A percentile compares a stretch with the other conserved stretches of the same genome.
phyloP scores from a whole-genome alignment of 2,888 invertebrate genomes.

The Meliscaeva auricollis region DNA sequence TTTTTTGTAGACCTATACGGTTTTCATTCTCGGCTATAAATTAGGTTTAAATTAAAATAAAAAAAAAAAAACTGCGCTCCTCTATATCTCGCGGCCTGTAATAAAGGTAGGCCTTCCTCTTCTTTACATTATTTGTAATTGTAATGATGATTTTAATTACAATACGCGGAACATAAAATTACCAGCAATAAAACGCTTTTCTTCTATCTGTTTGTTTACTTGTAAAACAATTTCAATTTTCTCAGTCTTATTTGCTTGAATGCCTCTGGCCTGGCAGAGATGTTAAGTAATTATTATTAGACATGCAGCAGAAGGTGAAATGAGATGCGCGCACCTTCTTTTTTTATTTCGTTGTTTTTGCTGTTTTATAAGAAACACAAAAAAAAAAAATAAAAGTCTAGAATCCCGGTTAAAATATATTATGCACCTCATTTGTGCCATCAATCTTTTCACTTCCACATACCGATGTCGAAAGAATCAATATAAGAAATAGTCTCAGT shows the following conservation, averaged over 20 bases:
- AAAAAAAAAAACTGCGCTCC: not conserved
- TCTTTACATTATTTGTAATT: slow-evolving; percentile 16
- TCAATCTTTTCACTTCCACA: slow-evolving; percentile 54
- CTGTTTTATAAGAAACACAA: not conserved
- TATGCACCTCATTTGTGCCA: slow-evolving; percentile 33
- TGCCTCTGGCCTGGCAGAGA: slow-evolving; percentile 22
- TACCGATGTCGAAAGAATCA: slow-evolving; percentile 62
- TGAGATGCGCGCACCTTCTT: slow-evolving; percentile 6
- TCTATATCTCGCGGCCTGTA: not conserved
- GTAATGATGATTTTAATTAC: slow-evolving; percentile 29
- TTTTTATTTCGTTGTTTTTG: not conserved
- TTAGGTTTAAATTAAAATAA: slow-evolving; percentile 32
- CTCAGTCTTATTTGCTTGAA: slow-evolving; percentile 36
- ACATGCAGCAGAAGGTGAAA: not conserved
- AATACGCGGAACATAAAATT: slow-evolving; percentile 45
- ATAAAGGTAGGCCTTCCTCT: not conserved
- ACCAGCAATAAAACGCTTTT: slow-evolving; percentile 45
- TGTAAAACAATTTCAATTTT: slow-evolving; percentile 41
- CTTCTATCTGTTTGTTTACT: slow-evolving; percentile 1
- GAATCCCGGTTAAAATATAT: slow-evolving; percentile 19
- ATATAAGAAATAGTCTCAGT: slow-evolving; percentile 48
- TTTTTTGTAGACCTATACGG: slow-evolving; percentile 4
- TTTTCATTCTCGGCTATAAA: slow-evolving; percentile 6
- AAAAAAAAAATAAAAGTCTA: not conserved
- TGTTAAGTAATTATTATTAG: slow-evolving; percentile 48